Conservation (phyloP, 1,140 invertebrate species). For the Drosophila rufa region DNA sequence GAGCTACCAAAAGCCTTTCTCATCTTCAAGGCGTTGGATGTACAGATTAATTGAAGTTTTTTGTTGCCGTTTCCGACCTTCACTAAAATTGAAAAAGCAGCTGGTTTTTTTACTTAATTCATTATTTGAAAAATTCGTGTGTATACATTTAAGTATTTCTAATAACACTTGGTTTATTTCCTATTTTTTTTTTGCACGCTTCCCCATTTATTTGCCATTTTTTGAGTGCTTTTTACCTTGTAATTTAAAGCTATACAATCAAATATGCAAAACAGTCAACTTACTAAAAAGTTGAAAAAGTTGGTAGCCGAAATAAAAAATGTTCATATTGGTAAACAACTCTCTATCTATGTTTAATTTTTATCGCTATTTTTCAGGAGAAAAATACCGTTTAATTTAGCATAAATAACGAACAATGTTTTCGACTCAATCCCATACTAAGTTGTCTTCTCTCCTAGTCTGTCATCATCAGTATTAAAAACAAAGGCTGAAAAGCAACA, state of each 20-base stretch:
- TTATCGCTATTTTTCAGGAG: neutral
- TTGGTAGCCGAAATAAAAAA: neutral
- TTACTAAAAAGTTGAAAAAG: conserved; percentile 6
- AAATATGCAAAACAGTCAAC: conserved; percentile 25
- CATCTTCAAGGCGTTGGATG: conserved; percentile 21
- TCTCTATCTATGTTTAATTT: neutral
- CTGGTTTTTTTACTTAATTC: neutral
- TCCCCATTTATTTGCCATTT: neutral
- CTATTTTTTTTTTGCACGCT: neutral
- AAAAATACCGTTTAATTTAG: conserved; percentile 17
- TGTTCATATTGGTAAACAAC: neutral
- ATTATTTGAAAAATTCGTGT: neutral
- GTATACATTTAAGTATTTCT: neutral
- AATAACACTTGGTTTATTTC: no score
- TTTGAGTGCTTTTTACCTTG: neutral
- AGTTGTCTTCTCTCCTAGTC: conserved; percentile 5
- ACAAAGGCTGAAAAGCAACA: conserved; percentile 5
- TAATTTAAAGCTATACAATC: conserved; percentile 7
- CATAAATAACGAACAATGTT: conserved; percentile 32
- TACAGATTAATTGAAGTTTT: conserved; percentile 35
- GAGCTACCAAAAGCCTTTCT: conserved; percentile 11
- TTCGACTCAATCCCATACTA: neutral
- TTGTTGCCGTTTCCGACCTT: neutral
- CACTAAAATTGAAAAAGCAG: neutral
- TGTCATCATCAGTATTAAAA: conserved; percentile 32